Conservation (phyloP, 2,113 vertebrate genomes). For the Calidris pugnax region DNA sequence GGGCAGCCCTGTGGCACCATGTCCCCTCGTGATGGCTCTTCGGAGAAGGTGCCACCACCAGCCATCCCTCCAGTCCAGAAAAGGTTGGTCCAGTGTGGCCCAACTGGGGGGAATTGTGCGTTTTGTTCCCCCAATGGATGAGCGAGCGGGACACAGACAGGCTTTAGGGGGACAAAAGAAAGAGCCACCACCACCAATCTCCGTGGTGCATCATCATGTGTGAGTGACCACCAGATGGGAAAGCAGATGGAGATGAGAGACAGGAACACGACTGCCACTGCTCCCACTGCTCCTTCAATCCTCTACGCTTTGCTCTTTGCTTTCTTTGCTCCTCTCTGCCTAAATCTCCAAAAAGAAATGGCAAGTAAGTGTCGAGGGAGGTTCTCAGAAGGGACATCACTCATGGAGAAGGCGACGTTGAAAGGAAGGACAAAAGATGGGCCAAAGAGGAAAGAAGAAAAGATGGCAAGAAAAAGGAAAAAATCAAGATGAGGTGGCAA, state of each 20-base stretch:
- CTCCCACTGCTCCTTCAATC: rapidly evolving
- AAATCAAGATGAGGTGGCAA: not conserved
- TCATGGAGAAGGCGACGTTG: rapidly evolving
- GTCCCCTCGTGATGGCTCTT: not conserved
- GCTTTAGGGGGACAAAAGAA: not conserved
- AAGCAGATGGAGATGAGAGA: not conserved
- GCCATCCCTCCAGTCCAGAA: not conserved
- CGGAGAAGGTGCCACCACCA: not conserved
- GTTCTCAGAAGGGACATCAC: not conserved
- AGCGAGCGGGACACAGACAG: not conserved
- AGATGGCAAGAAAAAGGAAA: not conserved
- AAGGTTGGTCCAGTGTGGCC: not conserved
- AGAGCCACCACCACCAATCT: not conserved
- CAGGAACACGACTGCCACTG: rapidly evolving
- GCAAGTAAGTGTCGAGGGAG: not conserved
- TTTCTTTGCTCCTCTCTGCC: not conserved
- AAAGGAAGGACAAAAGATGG: not conserved
- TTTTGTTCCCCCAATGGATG: rapidly evolving
- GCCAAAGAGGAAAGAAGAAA: not conserved
- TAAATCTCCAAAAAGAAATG: rapidly evolving
- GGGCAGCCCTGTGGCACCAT: rapidly evolving
- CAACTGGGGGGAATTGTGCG: rapidly evolving
- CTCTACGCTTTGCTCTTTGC: not conserved
- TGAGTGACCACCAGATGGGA: not conserved
- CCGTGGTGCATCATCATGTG: not conserved